Conservation (phyloP, 53 echinoderm and acorn worm genomes). For the Glandiceps talaboti region DNA sequence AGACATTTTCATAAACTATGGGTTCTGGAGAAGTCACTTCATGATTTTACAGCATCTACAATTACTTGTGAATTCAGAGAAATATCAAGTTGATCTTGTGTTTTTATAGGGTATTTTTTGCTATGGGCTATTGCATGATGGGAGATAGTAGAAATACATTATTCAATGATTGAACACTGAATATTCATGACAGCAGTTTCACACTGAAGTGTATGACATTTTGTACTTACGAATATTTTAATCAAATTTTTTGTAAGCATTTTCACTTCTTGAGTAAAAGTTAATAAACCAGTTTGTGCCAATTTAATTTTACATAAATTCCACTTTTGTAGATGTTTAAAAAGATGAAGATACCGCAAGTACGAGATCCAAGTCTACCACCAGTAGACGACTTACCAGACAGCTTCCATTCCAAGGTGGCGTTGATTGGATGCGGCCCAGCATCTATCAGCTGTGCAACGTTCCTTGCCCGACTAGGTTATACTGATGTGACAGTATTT, state of each 20-base stretch:
- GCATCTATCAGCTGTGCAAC: constrained; percentile 96
- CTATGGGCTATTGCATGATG: no score
- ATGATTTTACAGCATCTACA: no score
- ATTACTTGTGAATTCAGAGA: no score
- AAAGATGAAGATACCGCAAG: constrained; percentile 89
- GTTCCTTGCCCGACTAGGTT: constrained; percentile 80
- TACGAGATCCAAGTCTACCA: constrained; percentile 53
- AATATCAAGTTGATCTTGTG: no score
- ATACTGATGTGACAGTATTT: constrained; percentile 70
- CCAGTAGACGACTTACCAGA: constrained; percentile 65
- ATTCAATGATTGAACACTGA: no score
- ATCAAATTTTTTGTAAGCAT: background rate
- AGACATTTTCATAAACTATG: no score
- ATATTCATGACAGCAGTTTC: no score
- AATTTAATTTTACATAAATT: background rate
- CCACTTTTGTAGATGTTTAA: constrained; percentile 53
- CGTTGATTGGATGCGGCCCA: constrained; percentile 92
- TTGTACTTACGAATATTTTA: background rate
- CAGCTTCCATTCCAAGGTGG: constrained; percentile 66
- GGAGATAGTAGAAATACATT: no score
- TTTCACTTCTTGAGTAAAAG: background rate
- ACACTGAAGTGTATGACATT: no score
- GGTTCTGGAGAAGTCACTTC: background rate
- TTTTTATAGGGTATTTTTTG: no score
- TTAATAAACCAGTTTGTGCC: background rate